These are phyloP conservation scores for Graptemys geographica DNA, from an alignment of 2,797 vertebrate species.

Conservation along the genomic window DNA sequence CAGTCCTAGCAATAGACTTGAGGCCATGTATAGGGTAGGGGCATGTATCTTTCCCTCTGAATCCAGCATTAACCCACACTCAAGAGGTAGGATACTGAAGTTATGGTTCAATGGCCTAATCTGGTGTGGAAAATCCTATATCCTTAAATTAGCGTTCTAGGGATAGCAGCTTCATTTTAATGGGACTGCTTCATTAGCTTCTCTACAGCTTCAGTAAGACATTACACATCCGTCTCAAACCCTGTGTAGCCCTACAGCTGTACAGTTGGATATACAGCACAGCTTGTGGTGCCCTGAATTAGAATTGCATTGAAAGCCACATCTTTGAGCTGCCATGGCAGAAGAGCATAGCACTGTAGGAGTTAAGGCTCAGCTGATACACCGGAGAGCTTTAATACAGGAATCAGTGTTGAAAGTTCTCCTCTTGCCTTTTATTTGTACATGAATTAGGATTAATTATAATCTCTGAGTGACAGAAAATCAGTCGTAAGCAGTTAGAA, in stretches of 20 bases:
- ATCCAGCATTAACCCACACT: background rate
- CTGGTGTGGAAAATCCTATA: background rate
- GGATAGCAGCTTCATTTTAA: background rate
- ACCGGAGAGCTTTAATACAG: background rate
- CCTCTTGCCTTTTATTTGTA: slow-evolving; percentile 9
- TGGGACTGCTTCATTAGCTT: background rate
- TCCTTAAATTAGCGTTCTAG: slow-evolving; percentile 1
- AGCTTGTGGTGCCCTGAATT: background rate
- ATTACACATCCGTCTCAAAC: slow-evolving; percentile 22
- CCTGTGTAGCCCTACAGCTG: background rate
- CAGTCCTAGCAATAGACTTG: background rate
- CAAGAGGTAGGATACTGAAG: background rate
- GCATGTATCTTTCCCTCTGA: background rate
- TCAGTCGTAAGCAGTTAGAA: slow-evolving; percentile 9
- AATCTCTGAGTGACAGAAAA: slow-evolving; percentile 21
- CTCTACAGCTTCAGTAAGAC: slow-evolving; percentile 32
- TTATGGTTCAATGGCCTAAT: background rate
- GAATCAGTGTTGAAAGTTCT: background rate
- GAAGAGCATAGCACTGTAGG: background rate
- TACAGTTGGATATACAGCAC: background rate
- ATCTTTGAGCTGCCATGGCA: background rate
- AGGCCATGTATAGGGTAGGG: background rate
- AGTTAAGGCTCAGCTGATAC: slow-evolving; percentile 36
- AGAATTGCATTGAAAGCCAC: background rate
- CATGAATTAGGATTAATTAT: slow-evolving; percentile 45